Percentiles rank a stretch among this genome's conserved stretches.
phyloP scores from a whole-genome alignment of 1,140 invertebrate species.

The Eumeta japonica region DNA sequence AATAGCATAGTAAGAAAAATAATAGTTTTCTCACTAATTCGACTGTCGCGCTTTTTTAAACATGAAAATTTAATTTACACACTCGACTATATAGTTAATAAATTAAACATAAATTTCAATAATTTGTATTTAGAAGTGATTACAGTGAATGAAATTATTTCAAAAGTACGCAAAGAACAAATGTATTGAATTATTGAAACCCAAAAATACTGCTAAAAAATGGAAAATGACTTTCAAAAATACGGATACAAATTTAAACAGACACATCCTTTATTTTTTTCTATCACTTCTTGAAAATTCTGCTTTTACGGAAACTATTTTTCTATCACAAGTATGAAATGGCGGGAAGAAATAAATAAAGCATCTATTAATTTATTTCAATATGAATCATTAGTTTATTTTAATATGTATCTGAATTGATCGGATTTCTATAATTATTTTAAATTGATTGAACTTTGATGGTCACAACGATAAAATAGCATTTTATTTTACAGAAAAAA shows the following conservation, averaged over 20 bases:
- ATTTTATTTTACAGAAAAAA: no score
- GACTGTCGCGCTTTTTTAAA: constrained; percentile 1
- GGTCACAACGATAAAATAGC: no score
- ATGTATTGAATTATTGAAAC: no score
- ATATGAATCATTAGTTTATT: no score
- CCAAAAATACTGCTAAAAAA: constrained; percentile 1
- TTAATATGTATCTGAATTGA: no score
- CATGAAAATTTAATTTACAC: neutral
- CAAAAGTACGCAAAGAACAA: neutral
- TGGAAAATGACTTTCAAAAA: neutral
- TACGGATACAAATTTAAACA: neutral
- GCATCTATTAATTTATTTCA: no score
- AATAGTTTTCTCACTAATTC: neutral
- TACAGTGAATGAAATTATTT: constrained; percentile 1
- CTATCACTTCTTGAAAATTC: neutral
- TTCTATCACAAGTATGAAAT: constrained; percentile 1
- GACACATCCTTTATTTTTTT: neutral
- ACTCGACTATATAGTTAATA: neutral
- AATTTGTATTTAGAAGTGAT: constrained; percentile 1
- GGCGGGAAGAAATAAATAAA: no score
- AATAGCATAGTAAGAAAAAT: neutral
- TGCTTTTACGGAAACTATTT: neutral
- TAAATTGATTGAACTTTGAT: no score
- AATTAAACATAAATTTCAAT: neutral
- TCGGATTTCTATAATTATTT: no score